Evolutionary conservation across 2,797 vertebrate species (phyloP), one percentile per base, ranked within the genome.

Genomic region (Hybognathus amarus): DNA sequence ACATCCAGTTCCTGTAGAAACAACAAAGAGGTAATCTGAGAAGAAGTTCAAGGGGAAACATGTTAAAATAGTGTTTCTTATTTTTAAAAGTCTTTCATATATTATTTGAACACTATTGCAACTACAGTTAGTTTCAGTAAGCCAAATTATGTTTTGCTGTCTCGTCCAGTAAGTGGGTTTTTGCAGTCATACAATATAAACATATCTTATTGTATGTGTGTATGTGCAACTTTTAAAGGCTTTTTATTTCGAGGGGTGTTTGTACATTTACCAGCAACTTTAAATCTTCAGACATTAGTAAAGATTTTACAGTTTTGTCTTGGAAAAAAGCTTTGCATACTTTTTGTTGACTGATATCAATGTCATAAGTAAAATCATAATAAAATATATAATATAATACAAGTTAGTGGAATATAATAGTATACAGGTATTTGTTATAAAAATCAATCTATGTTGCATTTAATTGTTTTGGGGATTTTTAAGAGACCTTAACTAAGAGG

Each of bases 1-100:
- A 36, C 64, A 67, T 30, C 24, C 42, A 63, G 54, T 85, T 84
- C 74, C 73, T 86, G 74, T 74, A 27, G 45, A 80, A 83, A 70
- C 59, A 68, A 79, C 63, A 67, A 69, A 30, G 50, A 30, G 18
- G 83, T 42, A 52, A 71, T 77, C 59, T 17, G 38, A 79, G 75
- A 79, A 64, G 54, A n/a, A n/a, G n/a, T n/a, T n/a, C n/a, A 75
- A 84, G 45, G 54, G 2, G 1, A 33, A 70, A 42, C 15, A 54
- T 13, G 1, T 6, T 74, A 4, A 52, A 74, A 54, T 36, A 5
- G 27, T 8, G 11, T 47, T 59, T n/a, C 52, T 63, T 61, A 61
- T 27, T 61, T 63, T 63, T 30, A 30, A 15, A n/a, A 56, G 22
- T 1, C 24, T 13, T 38, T 77, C 6, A 22, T 33, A 20, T 7